Conservation (phyloP, 2,113 vertebrate species). For the Siphamia tubifer region DNA sequence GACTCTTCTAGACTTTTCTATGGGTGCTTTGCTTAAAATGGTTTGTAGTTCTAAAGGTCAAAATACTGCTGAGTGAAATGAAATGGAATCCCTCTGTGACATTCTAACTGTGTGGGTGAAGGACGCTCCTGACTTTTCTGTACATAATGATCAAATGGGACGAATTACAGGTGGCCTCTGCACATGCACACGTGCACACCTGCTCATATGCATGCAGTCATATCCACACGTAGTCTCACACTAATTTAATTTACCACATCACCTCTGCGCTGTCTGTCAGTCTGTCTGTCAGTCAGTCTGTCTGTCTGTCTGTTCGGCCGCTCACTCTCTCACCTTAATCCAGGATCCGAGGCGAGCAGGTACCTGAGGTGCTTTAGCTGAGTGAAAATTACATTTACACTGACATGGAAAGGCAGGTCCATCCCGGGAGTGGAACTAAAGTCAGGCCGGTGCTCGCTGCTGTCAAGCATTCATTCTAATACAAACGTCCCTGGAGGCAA, state of each 20-base stretch:
- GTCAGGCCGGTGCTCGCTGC: conserved; percentile 31
- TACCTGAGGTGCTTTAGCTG: conserved; percentile 61
- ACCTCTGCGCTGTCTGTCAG: conserved; percentile 4
- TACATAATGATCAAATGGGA: neutral
- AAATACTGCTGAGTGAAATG: conserved; percentile 38
- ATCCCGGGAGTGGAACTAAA: conserved; percentile 61
- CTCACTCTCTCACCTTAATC: conserved; percentile 56
- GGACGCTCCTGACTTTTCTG: neutral
- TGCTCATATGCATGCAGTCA: neutral
- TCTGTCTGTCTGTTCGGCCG: too few relatives aligned
- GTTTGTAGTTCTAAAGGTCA: conserved; percentile 23
- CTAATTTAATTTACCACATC: conserved; percentile 36
- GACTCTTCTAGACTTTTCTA: neutral
- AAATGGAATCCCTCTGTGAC: conserved; percentile 15
- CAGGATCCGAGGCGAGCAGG: conserved; percentile 43
- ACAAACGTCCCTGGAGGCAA: conserved; percentile 42
- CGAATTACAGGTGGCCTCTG: conserved; percentile 4
- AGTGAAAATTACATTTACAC: conserved; percentile 73
- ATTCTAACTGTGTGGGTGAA: conserved; percentile 4
- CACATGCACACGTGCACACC: neutral
- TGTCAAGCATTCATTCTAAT: conserved; percentile 54
- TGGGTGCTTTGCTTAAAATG: neutral
- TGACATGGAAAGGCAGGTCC: conserved; percentile 58
- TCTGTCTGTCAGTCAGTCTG: too few relatives aligned
- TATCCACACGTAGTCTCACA: neutral